A percentile compares a stretch with the other conserved stretches of the same genome.
Evolutionary conservation across 2,113 vertebrate species (phyloP).

Genomic region (Ceyx margarethae): DNA sequence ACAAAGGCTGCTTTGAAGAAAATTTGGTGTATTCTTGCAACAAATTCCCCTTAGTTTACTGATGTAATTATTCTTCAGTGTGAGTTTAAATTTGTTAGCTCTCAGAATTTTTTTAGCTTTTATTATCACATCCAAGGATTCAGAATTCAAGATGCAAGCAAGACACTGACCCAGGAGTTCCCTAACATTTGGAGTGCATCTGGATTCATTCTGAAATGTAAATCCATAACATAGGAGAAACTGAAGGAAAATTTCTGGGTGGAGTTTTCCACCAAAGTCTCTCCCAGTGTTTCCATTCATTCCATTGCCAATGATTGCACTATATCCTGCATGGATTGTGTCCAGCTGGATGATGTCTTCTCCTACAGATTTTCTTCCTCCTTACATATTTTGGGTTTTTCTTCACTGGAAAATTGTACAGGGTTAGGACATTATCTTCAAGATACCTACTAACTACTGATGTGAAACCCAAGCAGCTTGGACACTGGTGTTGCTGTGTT

Average conservation of each 20-base stretch:
- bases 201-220: not conserved
- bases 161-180: not conserved
- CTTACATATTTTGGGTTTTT: not conserved
- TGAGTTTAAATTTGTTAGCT: not conserved
- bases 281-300: not conserved
- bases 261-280: not conserved
- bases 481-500: accelerated
- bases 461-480: not conserved
- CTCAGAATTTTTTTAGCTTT: not conserved
- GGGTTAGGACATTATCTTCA: not conserved
- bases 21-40: not conserved
- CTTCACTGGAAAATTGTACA: not conserved
- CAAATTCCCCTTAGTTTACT: not conserved
- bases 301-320: not conserved
- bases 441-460: accelerated
- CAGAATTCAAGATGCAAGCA: not conserved
- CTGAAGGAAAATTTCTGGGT: not conserved
- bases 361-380: not conserved
- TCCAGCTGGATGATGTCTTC: not conserved
- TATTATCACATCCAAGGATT: not conserved
- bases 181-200: not conserved
- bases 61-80: not conserved
- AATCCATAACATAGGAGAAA: not conserved
- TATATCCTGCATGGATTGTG: not conserved
- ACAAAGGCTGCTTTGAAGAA: not conserved